phyloP scores from a whole-genome alignment of 1,140 invertebrate species.

The Capitella teleta region DNA sequence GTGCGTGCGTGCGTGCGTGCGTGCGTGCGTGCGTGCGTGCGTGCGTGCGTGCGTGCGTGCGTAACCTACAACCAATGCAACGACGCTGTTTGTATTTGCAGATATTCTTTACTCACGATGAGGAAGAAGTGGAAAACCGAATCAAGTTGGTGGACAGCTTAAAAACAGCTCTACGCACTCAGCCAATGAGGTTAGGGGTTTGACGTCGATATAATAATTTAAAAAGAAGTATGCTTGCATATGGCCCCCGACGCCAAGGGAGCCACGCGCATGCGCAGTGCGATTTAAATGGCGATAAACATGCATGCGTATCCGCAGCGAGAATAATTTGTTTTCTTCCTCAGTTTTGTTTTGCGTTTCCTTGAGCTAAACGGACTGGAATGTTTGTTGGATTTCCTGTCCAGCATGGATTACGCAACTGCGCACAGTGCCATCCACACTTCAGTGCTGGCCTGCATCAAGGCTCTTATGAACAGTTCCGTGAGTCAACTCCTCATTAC shows the following conservation, averaged over 20 bases:
- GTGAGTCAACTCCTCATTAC: too few relatives aligned
- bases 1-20: constrained; percentile 8
- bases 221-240: too few relatives aligned
- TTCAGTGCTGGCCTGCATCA: constrained; percentile 79
- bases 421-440: constrained; percentile 78
- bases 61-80: too few relatives aligned
- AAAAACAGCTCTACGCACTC: constrained; percentile 82
- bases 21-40: constrained; percentile 6
- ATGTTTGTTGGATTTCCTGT: constrained; percentile 65
- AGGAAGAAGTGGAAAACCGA: constrained; percentile 54
- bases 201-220: too few relatives aligned
- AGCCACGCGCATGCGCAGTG: too few relatives aligned
- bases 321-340: constrained; percentile 5
- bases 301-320: too few relatives aligned
- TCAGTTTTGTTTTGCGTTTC: constrained; percentile 80
- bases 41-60: constrained; percentile 6
- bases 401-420: constrained; percentile 70
- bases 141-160: constrained; percentile 75
- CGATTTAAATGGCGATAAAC: too few relatives aligned
- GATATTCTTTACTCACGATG: constrained; percentile 45
- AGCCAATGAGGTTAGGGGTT: constrained; percentile 62
- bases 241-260: too few relatives aligned
- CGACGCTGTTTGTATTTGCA: constrained; percentile 17
- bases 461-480: constrained; percentile 95
- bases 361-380: constrained; percentile 78